Percentiles rank a stretch among this genome's conserved stretches.
Evolutionary conservation across 2,888 invertebrate genomes (phyloP).

Genomic region (Laspeyria flexula): DNA sequence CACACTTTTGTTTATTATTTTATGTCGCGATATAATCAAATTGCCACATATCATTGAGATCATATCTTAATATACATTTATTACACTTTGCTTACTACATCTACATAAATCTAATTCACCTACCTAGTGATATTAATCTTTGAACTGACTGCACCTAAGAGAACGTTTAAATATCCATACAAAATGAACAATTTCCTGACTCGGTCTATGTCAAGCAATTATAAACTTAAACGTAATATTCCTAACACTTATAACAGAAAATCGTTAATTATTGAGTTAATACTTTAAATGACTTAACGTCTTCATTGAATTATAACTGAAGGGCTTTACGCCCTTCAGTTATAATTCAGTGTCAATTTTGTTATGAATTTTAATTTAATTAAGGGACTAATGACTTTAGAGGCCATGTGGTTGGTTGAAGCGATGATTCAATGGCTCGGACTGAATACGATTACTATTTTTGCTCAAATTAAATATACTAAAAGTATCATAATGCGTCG

Average conservation of each 20-base stretch:
- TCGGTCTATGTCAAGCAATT: constrained; percentile 9
- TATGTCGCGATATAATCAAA: too few species aligned
- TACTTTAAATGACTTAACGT: not conserved
- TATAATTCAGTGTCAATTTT: constrained; percentile 1
- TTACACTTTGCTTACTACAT: not conserved
- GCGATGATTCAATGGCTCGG: not conserved
- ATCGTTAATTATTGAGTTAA: constrained; percentile 1
- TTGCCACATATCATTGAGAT: too few species aligned
- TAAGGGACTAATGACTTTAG: not conserved
- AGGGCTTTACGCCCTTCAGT: not conserved
- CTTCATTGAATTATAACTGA: constrained; percentile 1
- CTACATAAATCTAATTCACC: not conserved
- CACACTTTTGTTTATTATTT: too few species aligned
- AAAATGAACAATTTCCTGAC: constrained; percentile 52
- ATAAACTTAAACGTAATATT: not conserved
- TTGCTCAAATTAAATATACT: too few species aligned
- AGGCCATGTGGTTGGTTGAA: not conserved
- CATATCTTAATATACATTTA: too few species aligned
- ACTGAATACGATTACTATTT: too few species aligned
- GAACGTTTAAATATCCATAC: constrained; percentile 46
- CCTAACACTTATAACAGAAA: constrained; percentile 1
- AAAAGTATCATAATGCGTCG: too few species aligned
- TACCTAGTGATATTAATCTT: constrained; percentile 42
- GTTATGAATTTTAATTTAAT: constrained; percentile 4
- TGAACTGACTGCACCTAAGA: constrained; percentile 41